Base-by-base conservation (phyloP, 2,888 invertebrate genomes). In the Hypena proboscidalis region DNA sequence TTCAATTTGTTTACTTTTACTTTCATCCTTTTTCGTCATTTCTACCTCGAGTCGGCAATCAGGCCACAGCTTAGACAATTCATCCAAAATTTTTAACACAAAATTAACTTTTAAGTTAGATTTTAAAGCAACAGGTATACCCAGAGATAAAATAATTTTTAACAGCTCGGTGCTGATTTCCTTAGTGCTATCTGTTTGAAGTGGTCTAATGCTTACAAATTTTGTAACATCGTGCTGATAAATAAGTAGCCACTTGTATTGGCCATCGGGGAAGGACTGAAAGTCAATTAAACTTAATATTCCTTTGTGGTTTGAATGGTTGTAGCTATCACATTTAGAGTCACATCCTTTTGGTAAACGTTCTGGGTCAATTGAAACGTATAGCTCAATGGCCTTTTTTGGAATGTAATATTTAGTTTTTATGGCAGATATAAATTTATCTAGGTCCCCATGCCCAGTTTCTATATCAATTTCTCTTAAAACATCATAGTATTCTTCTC, bases 361-460 rank as follows among this genome's bases (percentile, higher is more conserved):
- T 9, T 9, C 20, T 17, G 27, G 13, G 10, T 40, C 40, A 11
- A 29, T 17, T 9, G 17, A 30, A 13, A 45, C 45, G 23, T 20
- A 45, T 4, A 51, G 31, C 8, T 34, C 34, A 7, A 51, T 23
- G 7, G 51, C 50, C 27, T 50, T 50, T 22, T 38, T 51, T 4
- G 50, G 51, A 19, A 51, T 51, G 22, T 38, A 42, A n/a, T 26
- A 50, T 50, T 17, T 43, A 6, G 15, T 31, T 29, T 38, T 43
- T 11, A 32, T 6, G 1, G 4, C 9, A 1, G 8, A 9, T 3
- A 38, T 4, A 9, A 50, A 39, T 43, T 43, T 43, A 11, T 51
- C 51, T 21, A 43, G 38, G 1, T 44, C 51, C 1, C 51, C 43
- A 14, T 50, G 51, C 4, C 20, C 23, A 7, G 35, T 32, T 4